Conservation (phyloP, 2,888 invertebrate species). For the Oegoconia quadripuncta region DNA sequence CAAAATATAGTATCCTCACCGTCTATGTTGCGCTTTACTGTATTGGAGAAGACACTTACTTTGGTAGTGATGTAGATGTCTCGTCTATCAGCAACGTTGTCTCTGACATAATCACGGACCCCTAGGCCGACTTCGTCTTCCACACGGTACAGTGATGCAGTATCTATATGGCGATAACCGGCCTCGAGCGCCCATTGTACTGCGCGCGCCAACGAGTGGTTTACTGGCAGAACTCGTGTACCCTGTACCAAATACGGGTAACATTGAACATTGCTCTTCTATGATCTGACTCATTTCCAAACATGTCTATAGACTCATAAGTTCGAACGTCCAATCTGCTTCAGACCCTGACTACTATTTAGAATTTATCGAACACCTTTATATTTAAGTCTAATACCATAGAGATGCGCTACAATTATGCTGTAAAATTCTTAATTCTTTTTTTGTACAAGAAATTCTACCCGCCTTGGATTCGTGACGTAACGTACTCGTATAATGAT, state of each 20-base stretch:
- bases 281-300: too few relatives aligned
- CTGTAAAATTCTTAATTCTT: too few relatives aligned
- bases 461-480: too few relatives aligned
- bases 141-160: conserved; percentile 87
- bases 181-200: conserved; percentile 85
- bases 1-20: too few relatives aligned
- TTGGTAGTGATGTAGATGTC: conserved; percentile 92
- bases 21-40: background rate
- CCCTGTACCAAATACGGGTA: conserved; percentile 41
- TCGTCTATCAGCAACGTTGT: conserved; percentile 81
- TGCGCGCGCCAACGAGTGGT: conserved; percentile 80
- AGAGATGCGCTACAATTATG: too few relatives aligned
- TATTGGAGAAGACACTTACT: conserved; percentile 49
- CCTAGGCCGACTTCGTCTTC: conserved; percentile 87
- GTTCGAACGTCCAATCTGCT: too few relatives aligned
- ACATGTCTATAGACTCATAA: too few relatives aligned
- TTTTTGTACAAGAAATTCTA: too few relatives aligned
- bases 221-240: conserved; percentile 53
- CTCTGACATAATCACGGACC: conserved; percentile 81
- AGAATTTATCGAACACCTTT: too few relatives aligned
- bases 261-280: conserved; percentile 15
- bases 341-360: too few relatives aligned
- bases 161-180: conserved; percentile 91
- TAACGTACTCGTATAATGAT: too few relatives aligned
- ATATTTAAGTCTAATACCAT: too few relatives aligned